A percentile compares a stretch with the other conserved stretches of the same genome.
Evolutionary conservation across 2,888 invertebrate species (phyloP).

Genomic region (Dynastes maya): DNA sequence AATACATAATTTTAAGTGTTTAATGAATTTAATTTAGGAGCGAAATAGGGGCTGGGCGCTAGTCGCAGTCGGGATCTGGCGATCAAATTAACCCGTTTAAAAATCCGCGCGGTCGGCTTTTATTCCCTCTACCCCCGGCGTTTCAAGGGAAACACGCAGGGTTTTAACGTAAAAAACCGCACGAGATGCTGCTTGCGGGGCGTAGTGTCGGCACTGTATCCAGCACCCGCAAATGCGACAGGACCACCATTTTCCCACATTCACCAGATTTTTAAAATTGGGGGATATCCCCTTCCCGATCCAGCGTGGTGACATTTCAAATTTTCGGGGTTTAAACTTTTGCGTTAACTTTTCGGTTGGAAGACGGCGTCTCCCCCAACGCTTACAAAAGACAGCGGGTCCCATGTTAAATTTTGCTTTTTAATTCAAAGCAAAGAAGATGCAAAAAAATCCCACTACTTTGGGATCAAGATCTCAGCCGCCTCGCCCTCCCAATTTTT

Average conservation of each 20-base stretch:
- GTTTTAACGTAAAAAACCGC: neutral
- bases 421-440: neutral
- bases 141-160: neutral
- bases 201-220: no score
- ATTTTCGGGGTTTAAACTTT: neutral
- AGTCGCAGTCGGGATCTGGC: neutral
- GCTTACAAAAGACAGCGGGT: neutral
- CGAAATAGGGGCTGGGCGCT: neutral
- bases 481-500: neutral
- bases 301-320: neutral
- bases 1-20: neutral
- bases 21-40: neutral
- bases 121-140: neutral
- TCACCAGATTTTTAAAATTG: neutral
- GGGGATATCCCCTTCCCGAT: neutral
- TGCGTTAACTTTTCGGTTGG: no score
- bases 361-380: neutral
- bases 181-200: neutral
- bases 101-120: neutral
- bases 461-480: neutral
- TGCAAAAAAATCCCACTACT: neutral
- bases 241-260: neutral
- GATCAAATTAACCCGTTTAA: neutral
- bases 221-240: neutral
- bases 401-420: neutral